Base-by-base conservation (phyloP, 2,797 vertebrate species). In the Mareca penelope region DNA sequence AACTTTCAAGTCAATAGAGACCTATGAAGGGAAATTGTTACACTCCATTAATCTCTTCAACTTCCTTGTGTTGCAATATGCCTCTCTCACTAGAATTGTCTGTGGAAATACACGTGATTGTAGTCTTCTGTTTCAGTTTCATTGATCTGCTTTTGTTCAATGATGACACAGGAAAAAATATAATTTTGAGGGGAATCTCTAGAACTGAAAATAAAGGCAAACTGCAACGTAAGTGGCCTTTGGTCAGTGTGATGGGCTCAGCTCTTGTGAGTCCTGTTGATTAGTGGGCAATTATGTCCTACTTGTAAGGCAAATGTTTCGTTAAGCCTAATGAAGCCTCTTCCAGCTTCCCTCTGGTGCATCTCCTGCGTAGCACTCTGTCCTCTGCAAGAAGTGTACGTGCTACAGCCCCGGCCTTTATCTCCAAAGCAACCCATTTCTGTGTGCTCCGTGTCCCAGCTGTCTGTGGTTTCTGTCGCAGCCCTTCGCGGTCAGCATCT, bases 171-270 rank as follows among this genome's bases (percentile, higher is more conserved):
- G 35, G 37, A 85, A 11, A 35, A 48, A 53, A 4, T 5, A 50
- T 9, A 57, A 48, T 6, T 56, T 37, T 50, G 10, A 33, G 67
- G 19, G 50, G 7, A 42, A 3, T 12, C 2, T 26, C 0, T 0
- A 15, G 9, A 57, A 29, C n/a, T 56, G 8, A 44, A 18, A 9
- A 44, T 44, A 53, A 71, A 82, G 57, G 29, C 50, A 73, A 37
- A 63, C 7, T 55, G 48, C 64, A 59, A 21, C 37, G 80, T 23
- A 42, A 87, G 53, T 44, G 39, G 76, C 81, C 71, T 85, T 82
- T 80, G 91, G 35, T 88, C 35, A 6, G 52, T 29, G 73, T 40
- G 69, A 65, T 52, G 65, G 59, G 46, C 44, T 56, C 9, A 1
- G 13, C 37, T 82, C 69, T 61, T 52, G 44, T 8, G 15, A 39